Evolutionary conservation across 2,797 vertebrate genomes (phyloP).

Genomic region (Macrochelys suwanniensis): DNA sequence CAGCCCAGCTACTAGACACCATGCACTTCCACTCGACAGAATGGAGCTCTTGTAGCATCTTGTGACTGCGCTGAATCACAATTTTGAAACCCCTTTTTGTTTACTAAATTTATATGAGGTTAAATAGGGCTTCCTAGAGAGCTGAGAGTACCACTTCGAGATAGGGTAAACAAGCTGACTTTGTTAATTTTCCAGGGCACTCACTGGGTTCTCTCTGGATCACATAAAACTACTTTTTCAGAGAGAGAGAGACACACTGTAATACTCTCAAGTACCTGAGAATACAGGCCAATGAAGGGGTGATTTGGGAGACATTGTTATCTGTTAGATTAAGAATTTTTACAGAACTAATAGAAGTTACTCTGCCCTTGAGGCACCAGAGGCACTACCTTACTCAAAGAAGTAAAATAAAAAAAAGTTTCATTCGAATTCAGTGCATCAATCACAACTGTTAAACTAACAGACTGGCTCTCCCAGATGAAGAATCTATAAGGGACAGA

Average conservation of each 20-base stretch:
- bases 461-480: constrained; percentile 50
- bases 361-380: constrained; percentile 64
- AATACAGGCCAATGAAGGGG: constrained; percentile 37
- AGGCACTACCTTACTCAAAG: constrained; percentile 23
- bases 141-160: constrained; percentile 65
- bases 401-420: not conserved
- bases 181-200: constrained; percentile 64
- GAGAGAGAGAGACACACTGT: constrained; percentile 12
- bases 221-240: constrained; percentile 61
- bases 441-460: constrained; percentile 36
- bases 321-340: constrained; percentile 59
- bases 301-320: constrained; percentile 34
- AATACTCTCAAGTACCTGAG: constrained; percentile 62
- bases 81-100: constrained; percentile 68
- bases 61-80: constrained; percentile 66
- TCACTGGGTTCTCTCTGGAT: constrained; percentile 60
- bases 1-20: constrained; percentile 60
- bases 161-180: constrained; percentile 65
- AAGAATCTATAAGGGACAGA: constrained; percentile 41
- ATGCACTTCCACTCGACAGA: constrained; percentile 56
- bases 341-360: constrained; percentile 57
- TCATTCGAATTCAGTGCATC: constrained; percentile 25
- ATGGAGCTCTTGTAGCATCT: constrained; percentile 65
- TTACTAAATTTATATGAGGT: constrained; percentile 70
- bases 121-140: constrained; percentile 72